These are phyloP conservation scores for Amblyteles armatorius DNA, from an alignment of 2,888 invertebrate genomes.

Conservation along the genomic window DNA sequence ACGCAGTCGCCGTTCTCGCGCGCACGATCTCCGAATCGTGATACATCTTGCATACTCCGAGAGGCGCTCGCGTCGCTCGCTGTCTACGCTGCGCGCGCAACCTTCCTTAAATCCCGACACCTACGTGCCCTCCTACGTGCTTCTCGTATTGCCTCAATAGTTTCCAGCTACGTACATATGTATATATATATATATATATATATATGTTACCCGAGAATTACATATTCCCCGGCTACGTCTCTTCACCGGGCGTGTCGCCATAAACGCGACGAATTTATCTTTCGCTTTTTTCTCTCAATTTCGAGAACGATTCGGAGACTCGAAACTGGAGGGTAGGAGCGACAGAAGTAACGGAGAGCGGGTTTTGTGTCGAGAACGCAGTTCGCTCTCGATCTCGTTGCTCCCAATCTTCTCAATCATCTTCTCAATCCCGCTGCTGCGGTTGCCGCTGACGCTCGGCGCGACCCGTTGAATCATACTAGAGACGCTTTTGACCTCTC, in stretches of 20 bases:
- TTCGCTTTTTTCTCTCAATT: too few species aligned
- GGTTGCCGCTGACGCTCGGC: background rate
- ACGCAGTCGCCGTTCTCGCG: constrained; percentile 2
- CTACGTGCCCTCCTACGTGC: constrained; percentile 60
- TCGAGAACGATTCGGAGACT: too few species aligned
- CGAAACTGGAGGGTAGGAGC: background rate
- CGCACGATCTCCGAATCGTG: constrained; percentile 11
- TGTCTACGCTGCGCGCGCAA: constrained; percentile 1
- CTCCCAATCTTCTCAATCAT: constrained; percentile 74
- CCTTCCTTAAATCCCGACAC: constrained; percentile 59
- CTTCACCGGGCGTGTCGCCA: too few species aligned
- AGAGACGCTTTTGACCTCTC: constrained; percentile 14
- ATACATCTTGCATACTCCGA: constrained; percentile 20
- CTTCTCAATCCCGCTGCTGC: constrained; percentile 58
- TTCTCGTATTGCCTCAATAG: constrained; percentile 2
- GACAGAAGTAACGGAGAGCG: constrained; percentile 51
- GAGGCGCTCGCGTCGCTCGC: constrained; percentile 6
- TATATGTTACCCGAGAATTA: background rate
- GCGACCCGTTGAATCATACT: constrained; percentile 55
- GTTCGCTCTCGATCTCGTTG: constrained; percentile 73
- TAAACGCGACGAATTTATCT: too few species aligned
- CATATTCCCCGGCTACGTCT: background rate
- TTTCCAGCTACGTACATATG: constrained; percentile 11
- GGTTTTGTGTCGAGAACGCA: constrained; percentile 70
- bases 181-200: too few species aligned